phyloP scores from a whole-genome alignment of 2,888 invertebrate species.

The Octodonta nipae region DNA sequence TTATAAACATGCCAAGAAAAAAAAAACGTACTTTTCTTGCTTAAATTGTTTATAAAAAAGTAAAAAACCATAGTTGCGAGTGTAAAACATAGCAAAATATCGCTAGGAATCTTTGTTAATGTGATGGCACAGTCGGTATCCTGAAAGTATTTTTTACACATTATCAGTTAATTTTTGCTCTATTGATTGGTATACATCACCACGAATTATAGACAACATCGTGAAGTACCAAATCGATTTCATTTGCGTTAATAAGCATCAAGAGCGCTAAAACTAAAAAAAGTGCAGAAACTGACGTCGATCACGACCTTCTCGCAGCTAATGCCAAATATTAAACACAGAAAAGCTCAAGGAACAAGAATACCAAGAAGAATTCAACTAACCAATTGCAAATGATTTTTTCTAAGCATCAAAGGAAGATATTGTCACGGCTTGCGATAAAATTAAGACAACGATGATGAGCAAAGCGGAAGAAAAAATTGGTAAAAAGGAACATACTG shows the following conservation, averaged over 20 bases:
- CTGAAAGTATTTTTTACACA: too few relatives aligned
- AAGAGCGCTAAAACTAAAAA: neutral
- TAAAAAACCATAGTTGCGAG: too few relatives aligned
- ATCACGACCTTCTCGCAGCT: neutral
- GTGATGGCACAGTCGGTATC: too few relatives aligned
- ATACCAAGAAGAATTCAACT: neutral
- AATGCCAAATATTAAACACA: slow-evolving; percentile 3
- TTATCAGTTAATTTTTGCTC: too few relatives aligned
- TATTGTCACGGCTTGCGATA: neutral
- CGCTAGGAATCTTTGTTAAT: too few relatives aligned
- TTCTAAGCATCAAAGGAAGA: neutral
- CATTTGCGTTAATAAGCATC: neutral
- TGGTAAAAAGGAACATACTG: slow-evolving; percentile 1
- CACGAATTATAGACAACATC: neutral
- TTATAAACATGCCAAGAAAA: too few relatives aligned
- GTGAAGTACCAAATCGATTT: neutral
- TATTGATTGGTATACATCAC: neutral
- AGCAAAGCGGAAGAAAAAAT: neutral
- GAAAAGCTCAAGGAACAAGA: slow-evolving; percentile 3
- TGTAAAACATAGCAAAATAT: too few relatives aligned
- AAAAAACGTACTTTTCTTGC: too few relatives aligned
- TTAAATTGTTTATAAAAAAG: too few relatives aligned
- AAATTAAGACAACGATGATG: slow-evolving; percentile 1
- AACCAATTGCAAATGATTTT: slow-evolving; percentile 2
- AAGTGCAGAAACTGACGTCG: slow-evolving; percentile 1